Conservation (phyloP, 2,888 invertebrate species). For the Amphipoea oculea region DNA sequence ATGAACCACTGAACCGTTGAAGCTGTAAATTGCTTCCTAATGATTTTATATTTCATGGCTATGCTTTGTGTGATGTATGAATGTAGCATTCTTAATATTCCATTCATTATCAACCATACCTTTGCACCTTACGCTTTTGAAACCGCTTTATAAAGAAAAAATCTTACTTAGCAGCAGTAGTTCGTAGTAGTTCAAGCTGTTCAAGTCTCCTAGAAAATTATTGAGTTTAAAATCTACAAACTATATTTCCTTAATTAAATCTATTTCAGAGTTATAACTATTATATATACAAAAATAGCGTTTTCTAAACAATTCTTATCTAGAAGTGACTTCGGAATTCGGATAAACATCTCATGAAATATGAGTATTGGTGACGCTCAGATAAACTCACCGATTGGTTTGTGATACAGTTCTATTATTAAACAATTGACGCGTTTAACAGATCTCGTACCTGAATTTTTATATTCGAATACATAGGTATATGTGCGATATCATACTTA, state of each 20-base stretch:
- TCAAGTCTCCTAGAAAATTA: background rate
- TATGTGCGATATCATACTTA: slow-evolving; percentile 1
- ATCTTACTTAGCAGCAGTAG: background rate
- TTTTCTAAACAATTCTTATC: slow-evolving; percentile 9
- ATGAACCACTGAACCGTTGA: slow-evolving; percentile 55
- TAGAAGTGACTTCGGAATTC: slow-evolving; percentile 12
- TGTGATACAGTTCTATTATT: slow-evolving; percentile 52
- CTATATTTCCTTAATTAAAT: background rate
- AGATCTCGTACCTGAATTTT: slow-evolving; percentile 36
- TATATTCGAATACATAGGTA: slow-evolving; percentile 22
- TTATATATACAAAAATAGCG: background rate
- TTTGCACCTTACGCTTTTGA: background rate
- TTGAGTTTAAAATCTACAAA: slow-evolving; percentile 5
- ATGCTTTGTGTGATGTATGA: background rate
- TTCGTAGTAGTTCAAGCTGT: background rate
- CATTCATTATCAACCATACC: background rate
- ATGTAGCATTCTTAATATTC: background rate
- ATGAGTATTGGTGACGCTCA: slow-evolving; percentile 42
- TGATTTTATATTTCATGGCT: slow-evolving; percentile 32
- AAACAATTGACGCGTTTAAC: slow-evolving; percentile 44
- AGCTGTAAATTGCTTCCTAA: slow-evolving; percentile 51
- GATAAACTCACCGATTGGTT: slow-evolving; percentile 45
- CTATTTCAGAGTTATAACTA: slow-evolving; percentile 10
- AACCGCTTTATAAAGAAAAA: background rate
- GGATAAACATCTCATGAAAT: slow-evolving; percentile 42